Base-by-base conservation (phyloP, 2,113 vertebrate genomes). In the Mystacornis crossleyi region DNA sequence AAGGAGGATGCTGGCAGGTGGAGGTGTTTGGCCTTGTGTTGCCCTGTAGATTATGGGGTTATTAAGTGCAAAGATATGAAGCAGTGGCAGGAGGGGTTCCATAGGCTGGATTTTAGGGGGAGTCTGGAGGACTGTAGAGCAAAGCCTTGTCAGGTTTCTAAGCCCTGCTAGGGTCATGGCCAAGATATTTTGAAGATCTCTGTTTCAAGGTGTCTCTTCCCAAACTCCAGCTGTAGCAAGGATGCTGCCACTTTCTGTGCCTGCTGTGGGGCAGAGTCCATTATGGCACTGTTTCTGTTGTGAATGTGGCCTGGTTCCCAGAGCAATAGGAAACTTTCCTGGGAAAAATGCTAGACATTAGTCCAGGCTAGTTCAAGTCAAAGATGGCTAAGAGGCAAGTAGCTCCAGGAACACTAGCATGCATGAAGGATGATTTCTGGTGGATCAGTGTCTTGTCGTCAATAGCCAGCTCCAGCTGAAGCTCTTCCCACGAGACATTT, bases 61-160 rank as follows among this genome's bases (percentile, higher is more conserved):
- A 16, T 85, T 83, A 61, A 77, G 9, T 24, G 18, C 31, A 51
- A 75, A 86, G 47, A 26, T 16, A 24, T 1, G 5, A 45, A 67
- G 47, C n/a, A 64, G 17, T 1, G 7, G 7, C 24, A 40, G 40
- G 43, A 75, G 26, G 42, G 12, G 3, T 80, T 57, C 62, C 1
- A 0, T 53, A 53, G 18, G 17, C 18, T 66, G 38, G 62, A 57
- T 57, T 80, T 69, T 29, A 7, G 4, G 3, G 6, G 4, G 0
- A 48, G 4, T 38, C 38, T 53, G 29, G 25, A 78, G 24, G 28
- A 69, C n/a, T 48, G 43, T 15, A 53, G 2, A 1, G 20, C 53
- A 78, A 81, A 87, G 9, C 48, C 31, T 86, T 57, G 34, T 16
- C 29, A 60, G 10, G 8, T 81, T 84, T 67, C 42, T 87, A 38